phyloP scores from a whole-genome alignment of 2,888 invertebrate genomes.

The Drosophila neotestacea region DNA sequence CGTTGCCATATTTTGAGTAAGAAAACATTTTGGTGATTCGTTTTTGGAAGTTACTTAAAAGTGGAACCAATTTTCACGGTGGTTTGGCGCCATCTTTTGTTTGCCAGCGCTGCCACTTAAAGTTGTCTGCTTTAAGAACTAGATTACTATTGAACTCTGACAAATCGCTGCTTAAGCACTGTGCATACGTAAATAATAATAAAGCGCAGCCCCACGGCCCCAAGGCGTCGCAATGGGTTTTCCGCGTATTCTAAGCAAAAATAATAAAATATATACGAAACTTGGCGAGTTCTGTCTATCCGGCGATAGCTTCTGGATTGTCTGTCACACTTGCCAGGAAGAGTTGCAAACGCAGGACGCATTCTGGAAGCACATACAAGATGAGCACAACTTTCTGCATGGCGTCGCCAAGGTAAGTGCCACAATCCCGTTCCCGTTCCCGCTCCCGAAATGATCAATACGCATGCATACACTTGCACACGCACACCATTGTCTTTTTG shows the following conservation, averaged over 20 bases:
- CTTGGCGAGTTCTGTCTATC: slow-evolving; percentile 82
- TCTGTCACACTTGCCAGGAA: slow-evolving; percentile 83
- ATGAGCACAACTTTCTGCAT: slow-evolving; percentile 83
- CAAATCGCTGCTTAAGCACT: too few relatives aligned
- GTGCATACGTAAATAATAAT: slow-evolving; percentile 54
- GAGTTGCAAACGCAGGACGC: slow-evolving; percentile 82
- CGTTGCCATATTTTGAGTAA: too few relatives aligned
- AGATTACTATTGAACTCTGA: too few relatives aligned
- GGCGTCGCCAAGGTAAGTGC: slow-evolving; percentile 74
- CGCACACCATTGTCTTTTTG: not conserved
- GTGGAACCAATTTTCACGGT: too few relatives aligned
- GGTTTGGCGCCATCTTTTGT: too few relatives aligned
- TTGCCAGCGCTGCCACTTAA: too few relatives aligned
- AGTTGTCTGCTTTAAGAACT: too few relatives aligned
- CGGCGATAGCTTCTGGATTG: slow-evolving; percentile 82
- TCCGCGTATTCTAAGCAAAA: slow-evolving; percentile 83
- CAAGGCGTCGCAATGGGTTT: slow-evolving; percentile 78
- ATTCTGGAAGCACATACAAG: slow-evolving; percentile 83
- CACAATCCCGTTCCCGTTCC: not conserved
- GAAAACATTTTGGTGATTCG: too few relatives aligned
- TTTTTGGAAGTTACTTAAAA: too few relatives aligned
- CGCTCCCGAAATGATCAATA: not conserved
- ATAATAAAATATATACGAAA: slow-evolving; percentile 82
- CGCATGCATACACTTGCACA: not conserved
- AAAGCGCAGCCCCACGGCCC: slow-evolving; percentile 52